phyloP scores from a whole-genome alignment of 1,140 invertebrate genomes.

The Cherax quadricarinatus region DNA sequence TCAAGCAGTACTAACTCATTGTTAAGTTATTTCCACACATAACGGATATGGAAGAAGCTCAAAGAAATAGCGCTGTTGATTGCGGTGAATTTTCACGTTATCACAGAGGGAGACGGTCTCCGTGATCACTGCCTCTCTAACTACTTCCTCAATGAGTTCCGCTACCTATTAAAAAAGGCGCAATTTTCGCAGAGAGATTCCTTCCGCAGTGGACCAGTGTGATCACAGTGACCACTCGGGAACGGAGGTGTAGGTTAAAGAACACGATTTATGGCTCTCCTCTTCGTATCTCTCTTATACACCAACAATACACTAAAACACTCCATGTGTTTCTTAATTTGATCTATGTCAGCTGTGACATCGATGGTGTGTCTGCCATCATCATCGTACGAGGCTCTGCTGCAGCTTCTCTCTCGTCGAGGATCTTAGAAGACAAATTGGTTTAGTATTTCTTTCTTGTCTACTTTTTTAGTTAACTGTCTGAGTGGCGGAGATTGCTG shows the following conservation, averaged over 20 bases:
- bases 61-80: neutral
- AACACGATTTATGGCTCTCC: too few species aligned
- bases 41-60: too few species aligned
- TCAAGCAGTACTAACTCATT: too few species aligned
- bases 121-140: neutral
- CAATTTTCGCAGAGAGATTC: neutral
- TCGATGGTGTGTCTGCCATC: too few species aligned
- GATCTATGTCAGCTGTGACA: neutral
- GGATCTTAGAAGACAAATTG: too few species aligned
- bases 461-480: too few species aligned
- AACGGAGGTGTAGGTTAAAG: too few species aligned
- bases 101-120: neutral
- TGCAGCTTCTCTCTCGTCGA: too few species aligned
- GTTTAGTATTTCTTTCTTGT: too few species aligned
- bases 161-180: neutral
- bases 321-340: neutral
- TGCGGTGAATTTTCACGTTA: neutral
- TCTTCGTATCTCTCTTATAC: neutral
- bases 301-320: neutral
- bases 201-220: neutral
- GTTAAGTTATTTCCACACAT: too few species aligned
- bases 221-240: neutral
- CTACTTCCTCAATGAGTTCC: neutral
- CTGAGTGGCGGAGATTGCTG: too few species aligned
- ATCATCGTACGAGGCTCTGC: too few species aligned